Conservation (phyloP, 2,797 vertebrate species). For the Helarctos malayanus region DNA sequence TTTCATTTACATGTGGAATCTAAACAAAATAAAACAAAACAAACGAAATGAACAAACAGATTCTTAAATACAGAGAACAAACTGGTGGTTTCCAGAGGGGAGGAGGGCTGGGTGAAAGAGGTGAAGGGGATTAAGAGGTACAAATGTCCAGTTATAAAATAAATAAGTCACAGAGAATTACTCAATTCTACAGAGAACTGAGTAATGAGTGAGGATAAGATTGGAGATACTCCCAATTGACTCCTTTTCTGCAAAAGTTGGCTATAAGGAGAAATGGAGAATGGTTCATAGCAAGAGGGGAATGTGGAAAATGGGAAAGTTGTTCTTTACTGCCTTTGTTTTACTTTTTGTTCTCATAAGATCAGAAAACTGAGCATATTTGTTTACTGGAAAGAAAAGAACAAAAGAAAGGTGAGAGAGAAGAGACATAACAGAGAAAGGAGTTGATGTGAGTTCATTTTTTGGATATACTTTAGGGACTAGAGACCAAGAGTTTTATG, state of each 20-base stretch:
- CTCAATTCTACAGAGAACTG: not conserved
- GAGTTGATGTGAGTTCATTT: not conserved
- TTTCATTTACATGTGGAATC: not conserved
- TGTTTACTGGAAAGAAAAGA: not conserved
- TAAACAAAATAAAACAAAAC: not conserved
- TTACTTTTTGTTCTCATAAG: not conserved
- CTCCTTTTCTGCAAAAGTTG: not conserved
- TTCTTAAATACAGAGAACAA: not conserved
- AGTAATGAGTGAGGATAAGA: not conserved
- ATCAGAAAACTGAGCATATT: not conserved
- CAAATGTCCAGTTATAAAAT: not conserved
- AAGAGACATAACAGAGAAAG: not conserved
- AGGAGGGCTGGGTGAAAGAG: not conserved
- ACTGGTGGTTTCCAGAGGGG: not conserved
- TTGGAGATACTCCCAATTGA: not conserved
- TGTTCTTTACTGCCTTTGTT: not conserved
- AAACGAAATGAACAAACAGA: not conserved
- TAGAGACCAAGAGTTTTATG: not conserved
- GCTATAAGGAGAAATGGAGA: not conserved
- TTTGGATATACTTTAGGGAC: not conserved
- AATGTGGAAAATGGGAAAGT: not conserved
- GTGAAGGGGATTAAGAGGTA: not conserved
- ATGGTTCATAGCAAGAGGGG: not conserved
- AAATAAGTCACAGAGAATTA: not conserved
- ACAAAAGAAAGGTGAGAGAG: not conserved